Evolutionary conservation across 2,797 vertebrate genomes (phyloP).

Genomic region (Clarias fuscus): DNA sequence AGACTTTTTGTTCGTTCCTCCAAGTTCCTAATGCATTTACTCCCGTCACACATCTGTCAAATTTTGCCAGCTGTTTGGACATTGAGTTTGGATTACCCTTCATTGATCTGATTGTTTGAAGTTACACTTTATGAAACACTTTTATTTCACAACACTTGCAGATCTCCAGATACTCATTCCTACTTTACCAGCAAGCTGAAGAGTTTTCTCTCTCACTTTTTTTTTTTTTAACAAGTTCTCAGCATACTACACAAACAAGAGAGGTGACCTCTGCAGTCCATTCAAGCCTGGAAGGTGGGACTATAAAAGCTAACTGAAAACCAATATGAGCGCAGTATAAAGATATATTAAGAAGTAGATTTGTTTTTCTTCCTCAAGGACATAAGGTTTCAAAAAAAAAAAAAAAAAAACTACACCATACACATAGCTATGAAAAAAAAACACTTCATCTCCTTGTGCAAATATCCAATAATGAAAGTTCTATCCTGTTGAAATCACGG

Average conservation of each 20-base stretch:
- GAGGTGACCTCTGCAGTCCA: slow-evolving; percentile 7
- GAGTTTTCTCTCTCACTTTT: neutral
- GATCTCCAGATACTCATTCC: too few species aligned
- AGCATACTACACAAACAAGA: slow-evolving; percentile 7
- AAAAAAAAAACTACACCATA: neutral
- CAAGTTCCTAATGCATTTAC: too few species aligned
- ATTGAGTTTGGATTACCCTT: too few species aligned
- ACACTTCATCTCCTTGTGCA: slow-evolving; percentile 37
- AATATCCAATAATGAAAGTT: slow-evolving; percentile 42
- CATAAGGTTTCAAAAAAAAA: neutral
- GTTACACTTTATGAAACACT: too few species aligned
- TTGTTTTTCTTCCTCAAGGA: neutral
- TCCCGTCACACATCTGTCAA: too few species aligned
- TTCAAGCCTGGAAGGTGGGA: neutral
- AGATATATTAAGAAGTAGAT: neutral
- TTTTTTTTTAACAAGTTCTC: neutral
- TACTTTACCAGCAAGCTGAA: neutral
- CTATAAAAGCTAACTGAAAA: neutral
- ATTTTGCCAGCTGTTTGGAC: too few species aligned
- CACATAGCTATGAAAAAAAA: slow-evolving; percentile 20
- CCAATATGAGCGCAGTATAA: slow-evolving; percentile 17
- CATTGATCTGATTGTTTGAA: too few species aligned
- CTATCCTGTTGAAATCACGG: slow-evolving; percentile 34
- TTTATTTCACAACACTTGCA: too few species aligned
- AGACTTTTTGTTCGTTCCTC: too few species aligned